Evolutionary conservation across 2,113 vertebrate genomes (phyloP), one percentile per base, ranked within the genome.

Genomic region (Oreotragus oreotragus): DNA sequence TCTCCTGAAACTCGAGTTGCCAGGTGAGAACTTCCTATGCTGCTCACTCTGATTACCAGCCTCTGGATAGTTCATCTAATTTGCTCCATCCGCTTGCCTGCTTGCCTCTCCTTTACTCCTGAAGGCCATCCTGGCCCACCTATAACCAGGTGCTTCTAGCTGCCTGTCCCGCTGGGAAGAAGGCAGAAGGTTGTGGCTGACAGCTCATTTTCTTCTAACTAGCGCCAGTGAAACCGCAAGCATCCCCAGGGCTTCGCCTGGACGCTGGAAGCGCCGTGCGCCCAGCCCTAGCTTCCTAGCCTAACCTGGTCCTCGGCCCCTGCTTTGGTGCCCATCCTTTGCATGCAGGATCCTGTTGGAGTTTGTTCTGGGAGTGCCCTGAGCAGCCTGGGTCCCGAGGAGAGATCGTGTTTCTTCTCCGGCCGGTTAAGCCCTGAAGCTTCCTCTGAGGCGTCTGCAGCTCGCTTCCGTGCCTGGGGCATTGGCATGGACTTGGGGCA

Each of bases 1-100:
- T 86, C 85, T 91, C 45, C 66, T 21, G 94, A 94, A 79, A 36
- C 66, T 73, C 81, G 1, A 7, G 17, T 70, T 60, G 2, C 55
- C 97, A 97, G 98, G 97, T 97, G 93, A 98, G 30, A 97, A 84
- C 66, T 95, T 79, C 9, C 57, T 55, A 15, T 45, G 91, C 36
- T 3, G 28, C 45, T 58, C 36, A 45, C 70, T 66, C 43, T 33
- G n/a, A 3, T 51, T 43, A 28, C 19, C 45, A 30, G 60, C 91
- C 3, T 85, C 60, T 43, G 36, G 10, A 11, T 10, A 51, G 49
- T 79, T 62, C 58, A 27, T 70, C 21, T 47, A 33, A 4, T 95
- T 86, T 60, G 45, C 79, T 36, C 39, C 39, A 10, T 60, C 23
- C 58, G 7, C 30, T 33, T 83, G 60, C 28, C 36, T 76, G 58